Evolutionary conservation across 2,888 invertebrate species (phyloP).

Genomic region (Zelleria hepariella): DNA sequence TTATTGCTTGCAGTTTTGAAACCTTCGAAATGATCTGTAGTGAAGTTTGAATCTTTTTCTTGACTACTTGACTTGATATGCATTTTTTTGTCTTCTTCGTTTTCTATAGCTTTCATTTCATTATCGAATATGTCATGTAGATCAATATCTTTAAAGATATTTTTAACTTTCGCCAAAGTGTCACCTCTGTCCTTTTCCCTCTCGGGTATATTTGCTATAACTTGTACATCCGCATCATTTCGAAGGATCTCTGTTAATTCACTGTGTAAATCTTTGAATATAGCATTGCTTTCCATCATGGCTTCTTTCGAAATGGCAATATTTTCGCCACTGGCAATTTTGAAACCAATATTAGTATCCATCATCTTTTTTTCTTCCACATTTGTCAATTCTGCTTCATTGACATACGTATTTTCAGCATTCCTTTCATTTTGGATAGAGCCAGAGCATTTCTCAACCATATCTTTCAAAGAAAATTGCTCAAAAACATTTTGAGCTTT

Average conservation of each 20-base stretch:
- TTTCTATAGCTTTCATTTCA: not conserved
- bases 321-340: slow-evolving; percentile 13
- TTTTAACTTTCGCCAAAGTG: slow-evolving; percentile 12
- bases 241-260: not conserved
- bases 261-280: slow-evolving; percentile 8
- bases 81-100: not conserved
- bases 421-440: too few relatives aligned
- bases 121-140: not conserved
- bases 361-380: not conserved
- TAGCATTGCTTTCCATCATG: slow-evolving; percentile 8
- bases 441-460: slow-evolving; percentile 23
- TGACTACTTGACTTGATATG: too few relatives aligned
- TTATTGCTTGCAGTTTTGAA: slow-evolving; percentile 47
- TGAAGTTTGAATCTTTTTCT: too few relatives aligned
- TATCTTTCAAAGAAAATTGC: slow-evolving; percentile 25
- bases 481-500: slow-evolving; percentile 43
- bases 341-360: slow-evolving; percentile 10
- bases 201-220: slow-evolving; percentile 8
- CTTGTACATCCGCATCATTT: not conserved
- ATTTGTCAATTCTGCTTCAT: too few relatives aligned
- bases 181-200: slow-evolving; percentile 40
- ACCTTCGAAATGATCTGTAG: slow-evolving; percentile 23
- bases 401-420: not conserved
- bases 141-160: not conserved
- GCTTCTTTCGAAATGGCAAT: slow-evolving; percentile 9